Conservation (phyloP, 2,888 invertebrate genomes). For the Macrostomum cliftonense region DNA sequence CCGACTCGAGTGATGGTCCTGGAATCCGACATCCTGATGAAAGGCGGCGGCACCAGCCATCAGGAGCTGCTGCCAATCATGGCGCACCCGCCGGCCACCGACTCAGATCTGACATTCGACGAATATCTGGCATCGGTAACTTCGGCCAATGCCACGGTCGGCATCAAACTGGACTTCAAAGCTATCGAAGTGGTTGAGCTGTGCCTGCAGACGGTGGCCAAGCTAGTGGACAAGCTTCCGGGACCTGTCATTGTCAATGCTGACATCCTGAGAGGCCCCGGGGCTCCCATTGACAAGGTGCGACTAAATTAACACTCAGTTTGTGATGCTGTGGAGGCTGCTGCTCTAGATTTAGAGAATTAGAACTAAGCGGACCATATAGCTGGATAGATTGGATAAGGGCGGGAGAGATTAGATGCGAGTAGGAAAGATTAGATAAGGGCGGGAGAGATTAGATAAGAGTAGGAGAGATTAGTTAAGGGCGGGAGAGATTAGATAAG, state of each 20-base stretch:
- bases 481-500: no score
- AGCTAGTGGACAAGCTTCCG: constrained; percentile 14
- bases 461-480: no score
- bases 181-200: constrained; percentile 49
- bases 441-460: no score
- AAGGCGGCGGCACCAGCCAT: constrained; percentile 37
- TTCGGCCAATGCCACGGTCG: constrained; percentile 32
- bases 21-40: constrained; percentile 60
- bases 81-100: constrained; percentile 59
- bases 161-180: constrained; percentile 73
- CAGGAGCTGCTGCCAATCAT: constrained; percentile 52
- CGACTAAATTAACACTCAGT: no score
- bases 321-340: no score
- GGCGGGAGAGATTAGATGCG: no score
- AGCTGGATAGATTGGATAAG: no score
- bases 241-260: constrained; percentile 66
- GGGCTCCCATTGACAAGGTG: constrained; percentile 40
- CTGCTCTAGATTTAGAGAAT: no score
- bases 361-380: no score
- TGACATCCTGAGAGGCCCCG: constrained; percentile 60
- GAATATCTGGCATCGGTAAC: constrained; percentile 49
- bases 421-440: no score
- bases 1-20: constrained; percentile 55
- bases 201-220: constrained; percentile 29
- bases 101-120: constrained; percentile 55